Evolutionary conservation across 2,888 invertebrate species (phyloP), one percentile per base, ranked within the genome.

Genomic region (Azorinus chamasolen): DNA sequence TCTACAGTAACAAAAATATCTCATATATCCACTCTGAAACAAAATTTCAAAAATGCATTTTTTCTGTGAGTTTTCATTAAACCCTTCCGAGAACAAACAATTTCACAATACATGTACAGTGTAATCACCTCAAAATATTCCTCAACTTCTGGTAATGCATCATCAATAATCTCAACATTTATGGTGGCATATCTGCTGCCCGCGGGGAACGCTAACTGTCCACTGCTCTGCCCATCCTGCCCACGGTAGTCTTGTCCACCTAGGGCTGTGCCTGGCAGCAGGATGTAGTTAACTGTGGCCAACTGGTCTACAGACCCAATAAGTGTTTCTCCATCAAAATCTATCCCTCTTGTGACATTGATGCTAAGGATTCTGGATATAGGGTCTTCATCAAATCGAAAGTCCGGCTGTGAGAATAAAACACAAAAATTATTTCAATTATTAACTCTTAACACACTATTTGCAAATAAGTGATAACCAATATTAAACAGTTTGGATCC

Each of bases 161-260:
- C 92, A 64, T 91, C 86, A 25, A 88, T 65, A 62, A 93, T 89
- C 16, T 82, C 46, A 24, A 92, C 73, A n/a, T 65, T 64, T 22
- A 93, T 79, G 32, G 58, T 74, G 1, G 84, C 80, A 25, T 63
- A 51, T 5, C 86, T 88, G 48, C 83, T 79, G 2, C 87, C 85
- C 18, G 84, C 58, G 32, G 50, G 73, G 68, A 92, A 92, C 16
- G 76, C 79, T 5, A 92, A 58, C 43, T 82, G 86, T 12, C 90
- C 88, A 62, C 87, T 87, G 18, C 51, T 63, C 62, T 61, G 61
- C 25, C 71, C 77, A 62, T 22, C n/a, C 12, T 39, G 69, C 1
- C 83, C 88, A 25, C 69, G 75, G 68, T 86, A 92, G 74, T 92
- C 92, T 14, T 72, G 50, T 4, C 78, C 83, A 8, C 43, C 16